phyloP scores from a whole-genome alignment of 1,140 invertebrate genomes.

The Calliphora vicina region DNA sequence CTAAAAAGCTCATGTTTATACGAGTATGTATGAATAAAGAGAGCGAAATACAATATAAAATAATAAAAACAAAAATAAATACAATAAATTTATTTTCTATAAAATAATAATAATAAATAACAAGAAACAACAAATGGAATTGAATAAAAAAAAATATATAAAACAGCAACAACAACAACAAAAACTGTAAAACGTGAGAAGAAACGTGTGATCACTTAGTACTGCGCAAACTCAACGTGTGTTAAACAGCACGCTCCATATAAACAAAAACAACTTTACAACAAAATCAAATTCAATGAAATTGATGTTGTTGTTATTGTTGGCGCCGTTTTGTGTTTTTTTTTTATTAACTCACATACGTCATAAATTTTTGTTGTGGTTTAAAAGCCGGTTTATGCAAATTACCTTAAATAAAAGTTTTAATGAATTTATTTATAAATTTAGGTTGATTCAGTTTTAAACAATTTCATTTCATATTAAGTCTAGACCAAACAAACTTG shows the following conservation, averaged over 20 bases:
- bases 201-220: slow-evolving; percentile 23
- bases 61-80: not conserved
- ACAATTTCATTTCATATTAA: not conserved
- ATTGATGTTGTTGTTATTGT: no score
- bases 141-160: not conserved
- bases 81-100: not conserved
- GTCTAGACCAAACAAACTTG: not conserved
- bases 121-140: not conserved
- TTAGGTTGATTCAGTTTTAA: not conserved
- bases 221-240: slow-evolving; percentile 4
- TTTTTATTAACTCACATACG: not conserved
- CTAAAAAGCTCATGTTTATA: not conserved
- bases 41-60: not conserved
- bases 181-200: slow-evolving; percentile 30
- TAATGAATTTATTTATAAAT: not conserved
- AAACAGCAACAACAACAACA: slow-evolving; percentile 25
- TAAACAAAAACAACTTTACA: not conserved
- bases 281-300: not conserved
- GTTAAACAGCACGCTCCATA: not conserved
- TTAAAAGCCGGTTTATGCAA: slow-evolving; percentile 6
- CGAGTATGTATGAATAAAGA: not conserved
- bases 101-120: not conserved
- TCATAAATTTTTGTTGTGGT: not conserved
- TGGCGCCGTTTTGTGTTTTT: not conserved
- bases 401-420: not conserved